Base-by-base conservation (phyloP, 2,888 invertebrate genomes). In the Ophion ventricosus region DNA sequence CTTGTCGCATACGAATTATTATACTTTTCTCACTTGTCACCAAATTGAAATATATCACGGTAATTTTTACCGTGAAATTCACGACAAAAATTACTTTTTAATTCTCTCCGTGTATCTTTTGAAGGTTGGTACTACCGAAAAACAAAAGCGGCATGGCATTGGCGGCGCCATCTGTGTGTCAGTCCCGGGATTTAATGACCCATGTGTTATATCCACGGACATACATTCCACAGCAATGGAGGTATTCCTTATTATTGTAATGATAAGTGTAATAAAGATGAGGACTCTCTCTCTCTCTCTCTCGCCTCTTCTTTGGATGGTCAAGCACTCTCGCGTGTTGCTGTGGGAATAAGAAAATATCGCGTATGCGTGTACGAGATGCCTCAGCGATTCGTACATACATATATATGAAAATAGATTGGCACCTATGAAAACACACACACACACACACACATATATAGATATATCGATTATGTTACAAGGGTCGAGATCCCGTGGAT, bases 241-340 rank as follows among this genome's bases (percentile, higher is more conserved):
- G 29, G 56, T 69, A 49, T 74, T 64, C 57, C 70, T n/a, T 72
- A 73, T 83, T 80, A 77, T 77, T 76, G 76, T 63, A 67, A 73
- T 80, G 72, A 80, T 56, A 72, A 80, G 61, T 49, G 54, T 57
- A 23, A 26, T 20, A 57, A 23, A 20, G 35, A 35, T 8, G 35
- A 35, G 35, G 35, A 35, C 35, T 35, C 35, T 35, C 35, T 35
- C 35, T 35, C 35, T 1, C 20, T 49, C 43, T 40, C 57, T 54
- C 35, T 35, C 35, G 35, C 35, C 26, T 43, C 26, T 23, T 8
- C 66, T 35, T 63, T 64, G 29, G 43, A 67, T 80, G 67, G 76
- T 76, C 49, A 73, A 80, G 66, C 59, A 80, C 80, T 72, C 61
- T 17, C 40, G 40, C 26, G 26, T 40, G 56, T 74, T 63, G 67